Evolutionary conservation across 2,888 invertebrate species (phyloP).

Genomic region (Pseudolycoriella hygida): DNA sequence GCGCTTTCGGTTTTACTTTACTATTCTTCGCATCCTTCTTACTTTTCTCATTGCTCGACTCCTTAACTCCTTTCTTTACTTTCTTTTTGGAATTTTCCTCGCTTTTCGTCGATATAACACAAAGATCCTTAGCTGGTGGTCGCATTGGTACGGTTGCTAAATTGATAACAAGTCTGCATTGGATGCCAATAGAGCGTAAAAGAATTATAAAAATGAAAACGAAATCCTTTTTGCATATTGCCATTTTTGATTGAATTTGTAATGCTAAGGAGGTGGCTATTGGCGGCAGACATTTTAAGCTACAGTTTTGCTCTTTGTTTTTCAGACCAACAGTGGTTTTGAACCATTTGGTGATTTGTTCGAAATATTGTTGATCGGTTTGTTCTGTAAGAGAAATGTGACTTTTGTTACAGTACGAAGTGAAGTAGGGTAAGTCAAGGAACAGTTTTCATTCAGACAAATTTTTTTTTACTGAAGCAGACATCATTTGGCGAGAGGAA

Average conservation of each 20-base stretch:
- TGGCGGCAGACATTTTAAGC: constrained; percentile 30
- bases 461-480: too few relatives aligned
- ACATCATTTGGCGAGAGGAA: too few relatives aligned
- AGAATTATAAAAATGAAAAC: constrained; percentile 60
- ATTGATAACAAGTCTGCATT: constrained; percentile 64
- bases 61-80: not conserved
- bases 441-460: too few relatives aligned
- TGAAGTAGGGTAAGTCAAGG: too few relatives aligned
- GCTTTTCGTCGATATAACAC: constrained; percentile 14
- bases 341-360: constrained; percentile 65
- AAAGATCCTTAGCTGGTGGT: constrained; percentile 43
- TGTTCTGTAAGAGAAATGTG: constrained; percentile 28
- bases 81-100: constrained; percentile 6
- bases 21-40: too few relatives aligned
- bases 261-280: constrained; percentile 32
- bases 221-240: constrained; percentile 46
- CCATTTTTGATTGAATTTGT: constrained; percentile 42
- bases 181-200: constrained; percentile 61
- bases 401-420: too few relatives aligned
- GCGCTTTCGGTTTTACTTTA: too few relatives aligned
- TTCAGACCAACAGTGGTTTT: constrained; percentile 39
- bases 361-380: constrained; percentile 53
- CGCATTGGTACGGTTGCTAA: constrained; percentile 59
- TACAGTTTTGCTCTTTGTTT: constrained; percentile 36
- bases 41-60: not conserved